These are phyloP conservation scores for pig (Sus scrofa) DNA, from an alignment of 2,113 vertebrate genomes.

Conservation along the genomic window T2T-Sscrofa CM000826.6:58398001-58398500, in stretches of 20 bases:
- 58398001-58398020: neutral
- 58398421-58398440: neutral
- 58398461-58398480: neutral
- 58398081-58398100: neutral
- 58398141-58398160: neutral
- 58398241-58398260: neutral
- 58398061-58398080: neutral
- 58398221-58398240: neutral
- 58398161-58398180: too few species aligned
- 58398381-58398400: neutral
- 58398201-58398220: neutral
- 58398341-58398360: slow-evolving; percentile 54
- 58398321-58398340: slow-evolving; percentile 52
- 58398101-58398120: neutral
- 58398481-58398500: neutral
- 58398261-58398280: slow-evolving; percentile 43
- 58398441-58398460: neutral
- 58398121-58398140: neutral
- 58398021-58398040: too few species aligned
- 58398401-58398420: neutral
- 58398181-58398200: neutral
- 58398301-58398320: slow-evolving; percentile 31
- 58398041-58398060: neutral
- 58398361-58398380: neutral
- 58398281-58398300: slow-evolving; percentile 11